These are phyloP conservation scores for Brenthis hecate DNA, from an alignment of 2,888 invertebrate genomes.

Conservation along the genomic window DNA sequence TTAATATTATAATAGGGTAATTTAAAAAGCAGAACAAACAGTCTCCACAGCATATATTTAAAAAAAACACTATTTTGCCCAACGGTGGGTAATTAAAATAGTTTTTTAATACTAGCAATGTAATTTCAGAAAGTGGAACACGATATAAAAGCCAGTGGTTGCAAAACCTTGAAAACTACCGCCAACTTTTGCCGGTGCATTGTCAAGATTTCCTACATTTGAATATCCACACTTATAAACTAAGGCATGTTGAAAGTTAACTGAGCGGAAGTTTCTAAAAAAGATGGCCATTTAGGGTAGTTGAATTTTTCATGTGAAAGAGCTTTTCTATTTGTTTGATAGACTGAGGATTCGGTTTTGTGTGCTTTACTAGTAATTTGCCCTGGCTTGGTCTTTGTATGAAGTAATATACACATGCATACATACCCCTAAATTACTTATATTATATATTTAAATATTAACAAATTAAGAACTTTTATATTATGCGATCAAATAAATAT, in stretches of 20 bases:
- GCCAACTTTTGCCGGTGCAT: conserved; percentile 6
- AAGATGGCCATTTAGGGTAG: conserved; percentile 15
- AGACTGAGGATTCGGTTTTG: background rate
- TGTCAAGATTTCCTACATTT: conserved; percentile 23
- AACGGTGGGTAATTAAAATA: conserved; percentile 4
- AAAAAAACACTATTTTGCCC: background rate
- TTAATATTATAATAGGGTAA: too few species aligned
- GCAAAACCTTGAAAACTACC: conserved; percentile 8
- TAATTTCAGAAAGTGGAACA: conserved; percentile 14
- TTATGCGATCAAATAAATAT: too few species aligned
- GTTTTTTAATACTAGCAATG: conserved; percentile 12
- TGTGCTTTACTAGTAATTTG: too few species aligned
- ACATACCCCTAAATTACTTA: too few species aligned
- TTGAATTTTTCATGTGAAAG: conserved; percentile 18
- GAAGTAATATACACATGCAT: too few species aligned
- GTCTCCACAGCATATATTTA: background rate
- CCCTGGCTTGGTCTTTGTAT: too few species aligned
- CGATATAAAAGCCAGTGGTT: conserved; percentile 7
- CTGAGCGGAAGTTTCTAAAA: conserved; percentile 12
- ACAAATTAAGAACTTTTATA: too few species aligned
- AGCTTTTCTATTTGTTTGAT: conserved; percentile 2
- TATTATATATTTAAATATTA: too few species aligned
- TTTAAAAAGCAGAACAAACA: too few species aligned
- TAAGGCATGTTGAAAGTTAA: conserved; percentile 23
- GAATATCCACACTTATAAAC: conserved; percentile 21